Evolutionary conservation across 2,113 vertebrate species (phyloP), one percentile per base, ranked within the genome.

Genomic region (Dasyurus viverrinus): DNA sequence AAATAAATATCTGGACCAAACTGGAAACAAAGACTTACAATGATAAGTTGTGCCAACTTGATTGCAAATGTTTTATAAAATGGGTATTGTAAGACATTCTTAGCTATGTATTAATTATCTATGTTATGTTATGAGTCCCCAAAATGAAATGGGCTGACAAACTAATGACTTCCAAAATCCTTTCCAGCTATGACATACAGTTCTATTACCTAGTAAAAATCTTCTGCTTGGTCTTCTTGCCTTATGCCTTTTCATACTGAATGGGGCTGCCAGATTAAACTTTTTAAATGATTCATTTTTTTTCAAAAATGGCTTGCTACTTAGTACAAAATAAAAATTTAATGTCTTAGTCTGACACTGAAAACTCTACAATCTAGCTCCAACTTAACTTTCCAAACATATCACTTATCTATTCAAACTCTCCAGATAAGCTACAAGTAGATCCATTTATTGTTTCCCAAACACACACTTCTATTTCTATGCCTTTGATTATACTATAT

Each of bases 31-130:
- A 68, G 94, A 52, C 48, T 91, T 1, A 7, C 53, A 94, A 92
- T 93, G 94, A 94, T 94, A 96, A 89, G 50, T 60, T 76, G 11
- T 46, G 76, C 92, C 91, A 68, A 94, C 52, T 89, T 25, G 91
- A 0, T 91, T 97, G 89, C 90, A 91, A 91, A 89, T 92, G 91
- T 93, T 68, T 23, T 8, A 42, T 19, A 42, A 19, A 42, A 84
- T 84, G 60, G 19, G 36, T 68, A n/a, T 36, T 91, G 53, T 22
- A 54, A 95, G 95, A 96, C 94, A 52, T 91, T 60, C 91, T 84
- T 68, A 76, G 89, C 53, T 57, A 95, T 93, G 93, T 84, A 42
- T 19, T 96, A 93, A 92, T 96, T 92, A 93, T 90, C 95, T 36
- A 90, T 54, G 94, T 94, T 92, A 96, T 93, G 96, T 90, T 92